phyloP scores from a whole-genome alignment of 2,888 invertebrate species.

The Yponomeuta cagnagella region DNA sequence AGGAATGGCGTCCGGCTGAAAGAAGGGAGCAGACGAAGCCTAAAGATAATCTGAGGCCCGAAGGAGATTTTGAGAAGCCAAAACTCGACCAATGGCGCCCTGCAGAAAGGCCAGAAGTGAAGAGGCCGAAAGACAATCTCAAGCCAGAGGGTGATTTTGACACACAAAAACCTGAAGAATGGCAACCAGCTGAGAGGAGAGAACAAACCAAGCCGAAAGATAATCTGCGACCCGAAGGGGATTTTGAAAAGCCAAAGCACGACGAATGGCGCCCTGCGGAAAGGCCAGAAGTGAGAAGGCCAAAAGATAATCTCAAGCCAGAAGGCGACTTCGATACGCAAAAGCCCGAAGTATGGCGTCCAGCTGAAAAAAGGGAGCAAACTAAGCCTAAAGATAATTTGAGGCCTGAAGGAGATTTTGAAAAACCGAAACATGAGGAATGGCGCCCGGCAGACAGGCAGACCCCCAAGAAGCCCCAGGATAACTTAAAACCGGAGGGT shows the following conservation, averaged over 20 bases:
- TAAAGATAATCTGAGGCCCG: slow-evolving; percentile 68
- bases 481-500: slow-evolving; percentile 72
- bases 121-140: slow-evolving; percentile 71
- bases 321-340: slow-evolving; percentile 72
- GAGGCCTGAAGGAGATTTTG: slow-evolving; percentile 53
- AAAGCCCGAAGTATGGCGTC: slow-evolving; percentile 51
- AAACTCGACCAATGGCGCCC: slow-evolving; percentile 59
- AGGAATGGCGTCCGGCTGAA: slow-evolving; percentile 49
- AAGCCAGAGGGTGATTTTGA: slow-evolving; percentile 76
- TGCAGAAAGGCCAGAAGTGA: slow-evolving; percentile 58
- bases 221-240: slow-evolving; percentile 62
- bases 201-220: slow-evolving; percentile 46
- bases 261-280: slow-evolving; percentile 47
- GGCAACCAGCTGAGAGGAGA: slow-evolving; percentile 42
- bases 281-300: slow-evolving; percentile 40
- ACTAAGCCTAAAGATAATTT: slow-evolving; percentile 68
- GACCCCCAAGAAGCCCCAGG: slow-evolving; percentile 61
- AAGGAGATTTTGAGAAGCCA: slow-evolving; percentile 74
- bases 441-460: slow-evolving; percentile 72
- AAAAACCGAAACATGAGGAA: slow-evolving; percentile 46
- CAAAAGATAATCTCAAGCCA: slow-evolving; percentile 49
- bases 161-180: slow-evolving; percentile 43
- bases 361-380: slow-evolving; percentile 53
- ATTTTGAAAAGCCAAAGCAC: slow-evolving; percentile 51
- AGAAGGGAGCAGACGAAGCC: slow-evolving; percentile 45